Percentiles rank a stretch among this genome's conserved stretches.
Conservation (phyloP, 2,888 invertebrate species). For the Protophormia terraenovae region DNA sequence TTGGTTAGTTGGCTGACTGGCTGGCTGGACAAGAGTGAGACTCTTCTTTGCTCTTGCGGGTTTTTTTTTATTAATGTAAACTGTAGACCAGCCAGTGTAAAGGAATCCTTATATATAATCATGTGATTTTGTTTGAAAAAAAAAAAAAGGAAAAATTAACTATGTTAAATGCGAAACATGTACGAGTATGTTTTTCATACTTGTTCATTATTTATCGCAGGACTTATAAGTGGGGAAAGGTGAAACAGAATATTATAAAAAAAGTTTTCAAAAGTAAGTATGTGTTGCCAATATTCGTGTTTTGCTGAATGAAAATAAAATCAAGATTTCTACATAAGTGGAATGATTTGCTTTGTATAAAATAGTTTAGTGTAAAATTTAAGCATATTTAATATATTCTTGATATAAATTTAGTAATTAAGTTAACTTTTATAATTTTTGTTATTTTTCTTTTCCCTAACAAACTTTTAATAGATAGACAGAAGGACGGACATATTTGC, state of each 20-base stretch:
- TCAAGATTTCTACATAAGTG: too few species aligned
- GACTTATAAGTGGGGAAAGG: not conserved
- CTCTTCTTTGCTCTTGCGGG: not conserved
- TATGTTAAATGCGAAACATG: conserved; percentile 29
- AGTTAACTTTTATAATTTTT: too few species aligned
- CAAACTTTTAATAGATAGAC: too few species aligned
- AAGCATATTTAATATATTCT: too few species aligned
- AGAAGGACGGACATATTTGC: too few species aligned
- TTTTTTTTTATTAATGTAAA: not conserved
- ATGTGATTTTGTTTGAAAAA: not conserved
- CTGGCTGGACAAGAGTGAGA: conserved; percentile 21
- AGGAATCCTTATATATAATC: not conserved
- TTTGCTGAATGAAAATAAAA: too few species aligned
- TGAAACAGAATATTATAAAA: not conserved
- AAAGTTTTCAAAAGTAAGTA: not conserved
- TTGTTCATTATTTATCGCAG: conserved; percentile 25
- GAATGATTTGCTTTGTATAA: too few species aligned
- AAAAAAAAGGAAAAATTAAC: conserved; percentile 1
- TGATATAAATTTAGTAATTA: too few species aligned
- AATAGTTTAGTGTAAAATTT: not conserved
- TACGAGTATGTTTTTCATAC: not conserved
- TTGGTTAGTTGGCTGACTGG: not conserved
- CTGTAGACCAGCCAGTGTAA: not conserved
- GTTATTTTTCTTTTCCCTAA: too few species aligned
- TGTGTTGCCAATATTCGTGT: too few species aligned